Conservation (phyloP, 2,113 vertebrate genomes). For the Gila orcuttii region DNA sequence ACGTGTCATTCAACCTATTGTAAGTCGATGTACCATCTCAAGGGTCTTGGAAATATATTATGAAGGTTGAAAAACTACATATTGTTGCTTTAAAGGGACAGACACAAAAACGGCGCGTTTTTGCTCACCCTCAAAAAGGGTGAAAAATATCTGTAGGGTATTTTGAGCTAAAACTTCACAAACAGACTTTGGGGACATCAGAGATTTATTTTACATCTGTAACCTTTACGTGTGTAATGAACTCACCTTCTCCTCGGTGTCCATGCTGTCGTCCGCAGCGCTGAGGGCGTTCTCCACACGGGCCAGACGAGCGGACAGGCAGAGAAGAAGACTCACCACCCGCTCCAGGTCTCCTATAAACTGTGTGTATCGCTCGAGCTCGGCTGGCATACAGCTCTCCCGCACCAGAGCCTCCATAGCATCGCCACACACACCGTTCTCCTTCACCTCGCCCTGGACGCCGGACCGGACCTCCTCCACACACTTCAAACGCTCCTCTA, state of each 20-base stretch:
- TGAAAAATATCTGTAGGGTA: no score
- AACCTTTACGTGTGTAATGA: no score
- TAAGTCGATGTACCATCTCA: no score
- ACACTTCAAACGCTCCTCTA: slow-evolving; percentile 70
- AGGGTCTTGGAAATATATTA: no score
- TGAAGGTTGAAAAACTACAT: no score
- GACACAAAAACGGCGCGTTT: no score
- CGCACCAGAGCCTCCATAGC: slow-evolving; percentile 73
- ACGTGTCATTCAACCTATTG: no score
- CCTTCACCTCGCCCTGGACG: slow-evolving; percentile 68
- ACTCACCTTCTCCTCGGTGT: slow-evolving; percentile 89
- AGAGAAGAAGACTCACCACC: slow-evolving; percentile 88
- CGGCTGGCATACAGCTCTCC: slow-evolving; percentile 77
- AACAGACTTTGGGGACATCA: no score
- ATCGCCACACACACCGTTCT: slow-evolving; percentile 61
- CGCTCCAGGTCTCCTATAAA: slow-evolving; percentile 92
- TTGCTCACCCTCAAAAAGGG: no score
- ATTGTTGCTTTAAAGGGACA: no score
- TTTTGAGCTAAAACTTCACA: no score
- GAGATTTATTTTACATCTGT: no score
- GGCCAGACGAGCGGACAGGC: slow-evolving; percentile 87
- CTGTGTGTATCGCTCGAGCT: slow-evolving; percentile 84
- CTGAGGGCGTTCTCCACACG: slow-evolving; percentile 86
- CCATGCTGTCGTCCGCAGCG: slow-evolving; percentile 72
- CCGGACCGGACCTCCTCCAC: slow-evolving; percentile 71